Evolutionary conservation across 2,113 vertebrate genomes (phyloP), one percentile per base, ranked within the genome.

Genomic region (Tursiops truncatus): DNA sequence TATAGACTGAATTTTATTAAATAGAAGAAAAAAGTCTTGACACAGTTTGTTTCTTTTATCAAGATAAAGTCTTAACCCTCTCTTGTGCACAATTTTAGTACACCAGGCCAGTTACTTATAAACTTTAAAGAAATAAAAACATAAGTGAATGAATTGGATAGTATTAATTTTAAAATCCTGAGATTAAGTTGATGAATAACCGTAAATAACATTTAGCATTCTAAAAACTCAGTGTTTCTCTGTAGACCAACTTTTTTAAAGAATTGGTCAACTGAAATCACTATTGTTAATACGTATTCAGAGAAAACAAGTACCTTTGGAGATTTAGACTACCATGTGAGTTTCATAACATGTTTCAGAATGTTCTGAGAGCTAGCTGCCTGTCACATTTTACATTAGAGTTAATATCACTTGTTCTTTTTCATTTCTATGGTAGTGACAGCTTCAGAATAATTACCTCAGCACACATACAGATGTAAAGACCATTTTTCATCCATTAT

Each of bases 51-150:
- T 60, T 88, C 31, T 28, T 95, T 90, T 88, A 93, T 90, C n/a
- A 94, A 93, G 53, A 89, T 47, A 73, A 89, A 88, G 86, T 36
- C 18, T 70, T 14, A 63, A 91, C n/a, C 8, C 31, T 38, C 20
- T 41, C 28, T 13, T 11, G 26, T 1, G 47, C 3, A 93, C 9
- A 70, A 91, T 79, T 63, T 87, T n/a, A 83, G 11, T 60, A 91
- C 14, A 62, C 36, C 7, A 89, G 47, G 60, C 21, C 13, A 82
- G 83, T 67, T 80, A 63, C 44, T 84, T 80, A 96, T 6, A 56
- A 91, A 79, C 60, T 94, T 76, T 20, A 67, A 95, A 93, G 91
- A 63, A 44, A 77, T 67, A 62, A 94, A 96, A 96, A 77, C 5
- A 88, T 28, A 65, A 65, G 12, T 63, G 5, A 89, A 91, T 47